Conservation (phyloP, 2,113 vertebrate genomes). For the Bothrops jararaca region DNA sequence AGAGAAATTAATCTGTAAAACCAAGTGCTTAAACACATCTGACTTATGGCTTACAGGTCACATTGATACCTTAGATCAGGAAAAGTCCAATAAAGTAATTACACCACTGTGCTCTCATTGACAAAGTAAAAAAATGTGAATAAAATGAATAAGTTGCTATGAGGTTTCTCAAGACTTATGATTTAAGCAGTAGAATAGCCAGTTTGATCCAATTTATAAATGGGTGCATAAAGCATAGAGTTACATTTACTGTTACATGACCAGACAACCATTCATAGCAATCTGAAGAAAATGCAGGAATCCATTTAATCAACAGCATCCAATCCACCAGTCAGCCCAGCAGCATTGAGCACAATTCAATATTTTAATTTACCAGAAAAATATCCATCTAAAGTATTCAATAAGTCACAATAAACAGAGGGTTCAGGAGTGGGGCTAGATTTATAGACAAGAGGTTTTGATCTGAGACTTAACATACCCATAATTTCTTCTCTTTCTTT, state of each 20-base stretch:
- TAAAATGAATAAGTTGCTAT: not conserved
- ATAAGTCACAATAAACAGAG: not conserved
- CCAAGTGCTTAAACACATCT: not conserved
- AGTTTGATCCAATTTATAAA: not conserved
- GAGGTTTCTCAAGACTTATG: not conserved
- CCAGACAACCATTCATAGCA: not conserved
- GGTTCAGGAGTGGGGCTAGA: not conserved
- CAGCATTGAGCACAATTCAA: not conserved
- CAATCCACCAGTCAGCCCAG: not conserved
- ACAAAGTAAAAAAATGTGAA: not conserved
- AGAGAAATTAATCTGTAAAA: accelerated
- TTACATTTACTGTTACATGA: not conserved
- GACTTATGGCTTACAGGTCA: not conserved
- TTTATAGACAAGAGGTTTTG: not conserved
- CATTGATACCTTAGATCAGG: not conserved
- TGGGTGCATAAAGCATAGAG: not conserved
- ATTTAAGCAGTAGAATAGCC: not conserved
- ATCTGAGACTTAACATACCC: not conserved
- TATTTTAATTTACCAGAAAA: not conserved
- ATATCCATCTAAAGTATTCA: not conserved
- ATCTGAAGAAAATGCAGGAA: not conserved
- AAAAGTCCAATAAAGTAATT: not conserved
- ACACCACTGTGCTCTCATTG: not conserved
- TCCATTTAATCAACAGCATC: not conserved
- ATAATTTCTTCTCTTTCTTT: not conserved